Evolutionary conservation across 2,113 vertebrate genomes (phyloP), one percentile per base, ranked within the genome.

Genomic region (Tenebrosternarchus preto): DNA sequence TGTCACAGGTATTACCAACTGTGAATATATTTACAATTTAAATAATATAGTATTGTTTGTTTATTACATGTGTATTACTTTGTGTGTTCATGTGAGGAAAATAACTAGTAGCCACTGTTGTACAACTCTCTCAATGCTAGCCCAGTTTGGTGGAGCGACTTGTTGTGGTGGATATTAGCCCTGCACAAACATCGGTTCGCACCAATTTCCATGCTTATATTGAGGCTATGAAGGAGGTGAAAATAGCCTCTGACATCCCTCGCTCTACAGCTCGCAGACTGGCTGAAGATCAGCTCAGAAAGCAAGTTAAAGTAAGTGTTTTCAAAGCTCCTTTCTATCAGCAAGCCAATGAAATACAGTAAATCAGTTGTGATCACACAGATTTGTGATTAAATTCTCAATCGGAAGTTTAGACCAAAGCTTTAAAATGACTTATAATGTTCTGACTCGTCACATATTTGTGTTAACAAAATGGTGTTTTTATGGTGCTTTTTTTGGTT

Each of bases 121-220:
- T 15, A 9, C 1, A 16, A 2, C 19, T 64, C 8, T 33, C 0
- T 73, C 2, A 15, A 36, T 5, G 4, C 11, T 74, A 99, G 98
- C 94, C 97, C 5, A 87, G 92, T 67, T 73, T 98, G 81, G 96
- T 99, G 84, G 96, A 98, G 73, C 90, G 94, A 53, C 88, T 99
- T 79, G 92, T 99, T 72, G 93, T 92, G 0, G 95, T 99, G 27
- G 98, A 99, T 87, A 95, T 98, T 53, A 95, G 94, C 83, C 98
- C 97, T 0, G 69, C 85, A 5, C 84, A 85, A 20, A 93, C 91
- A 0, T 19, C 87, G 0, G 77, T 83, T 0, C 72, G 89, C 56
- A 94, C 91, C 0, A 84, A 92, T 80, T 95, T 97, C 82, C 88
- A 77, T 17, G 43, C 67, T 59, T 98, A 95, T 83, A 88, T 99